These are phyloP conservation scores for Metacarcinus magister DNA, from an alignment of 2,888 invertebrate genomes.

Conservation along the genomic window DNA sequence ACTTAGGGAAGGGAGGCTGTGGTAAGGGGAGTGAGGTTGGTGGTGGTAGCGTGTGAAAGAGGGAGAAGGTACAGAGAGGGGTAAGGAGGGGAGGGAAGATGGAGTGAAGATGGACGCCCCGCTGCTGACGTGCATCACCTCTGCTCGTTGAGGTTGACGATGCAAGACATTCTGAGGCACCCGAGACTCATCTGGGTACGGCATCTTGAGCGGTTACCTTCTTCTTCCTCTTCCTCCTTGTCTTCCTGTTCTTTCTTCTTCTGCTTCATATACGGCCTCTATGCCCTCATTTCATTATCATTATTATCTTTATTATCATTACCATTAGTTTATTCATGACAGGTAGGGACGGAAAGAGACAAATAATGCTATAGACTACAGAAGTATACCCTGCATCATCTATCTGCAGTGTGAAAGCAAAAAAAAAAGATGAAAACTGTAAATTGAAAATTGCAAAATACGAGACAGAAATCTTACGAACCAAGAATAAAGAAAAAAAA, in stretches of 20 bases:
- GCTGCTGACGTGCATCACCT: neutral
- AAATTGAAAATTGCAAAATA: no score
- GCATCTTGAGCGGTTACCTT: neutral
- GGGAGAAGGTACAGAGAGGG: no score
- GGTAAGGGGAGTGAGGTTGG: neutral
- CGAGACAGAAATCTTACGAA: no score
- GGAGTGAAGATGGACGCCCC: neutral
- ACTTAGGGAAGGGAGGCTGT: neutral
- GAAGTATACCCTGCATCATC: no score
- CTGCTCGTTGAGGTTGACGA: neutral
- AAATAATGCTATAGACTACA: neutral
- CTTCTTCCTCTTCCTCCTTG: neutral
- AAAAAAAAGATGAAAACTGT: no score
- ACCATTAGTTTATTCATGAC: no score
- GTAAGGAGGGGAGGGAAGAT: neutral
- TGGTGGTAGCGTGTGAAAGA: neutral
- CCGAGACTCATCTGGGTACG: constrained; percentile 27
- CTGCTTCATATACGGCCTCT: neutral
- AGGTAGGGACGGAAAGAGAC: no score
- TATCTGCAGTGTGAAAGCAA: no score
- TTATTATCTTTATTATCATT: neutral
- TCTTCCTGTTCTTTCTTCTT: neutral
- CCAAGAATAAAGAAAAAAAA: no score
- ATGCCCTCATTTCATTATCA: neutral
- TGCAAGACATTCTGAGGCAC: neutral